Evolutionary conservation across 2,797 vertebrate genomes (phyloP).

Genomic region (Enoplosus armatus): DNA sequence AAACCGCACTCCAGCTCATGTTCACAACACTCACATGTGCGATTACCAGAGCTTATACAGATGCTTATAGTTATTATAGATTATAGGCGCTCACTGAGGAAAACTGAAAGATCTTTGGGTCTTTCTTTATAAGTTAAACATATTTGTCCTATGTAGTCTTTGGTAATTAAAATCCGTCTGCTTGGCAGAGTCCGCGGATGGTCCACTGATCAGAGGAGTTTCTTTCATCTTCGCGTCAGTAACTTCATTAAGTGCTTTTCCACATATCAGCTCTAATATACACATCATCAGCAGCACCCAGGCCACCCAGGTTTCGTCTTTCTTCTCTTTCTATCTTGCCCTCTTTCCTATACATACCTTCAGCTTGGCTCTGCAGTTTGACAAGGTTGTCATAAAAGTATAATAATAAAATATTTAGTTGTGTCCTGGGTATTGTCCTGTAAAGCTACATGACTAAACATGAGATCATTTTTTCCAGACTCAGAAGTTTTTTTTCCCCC

Average conservation of each 20-base stretch:
- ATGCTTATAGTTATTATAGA: neutral
- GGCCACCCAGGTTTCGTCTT: slow-evolving; percentile 63
- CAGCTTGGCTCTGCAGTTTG: slow-evolving; percentile 38
- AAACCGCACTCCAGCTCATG: neutral
- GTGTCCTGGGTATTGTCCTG: slow-evolving; percentile 74
- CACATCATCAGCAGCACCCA: slow-evolving; percentile 44
- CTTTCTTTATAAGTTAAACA: slow-evolving; percentile 16
- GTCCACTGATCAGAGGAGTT: slow-evolving; percentile 31
- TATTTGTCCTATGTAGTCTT: slow-evolving; percentile 28
- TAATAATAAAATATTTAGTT: slow-evolving; percentile 70
- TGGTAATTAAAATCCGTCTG: slow-evolving; percentile 25
- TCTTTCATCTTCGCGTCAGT: slow-evolving; percentile 40
- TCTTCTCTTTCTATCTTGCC: neutral
- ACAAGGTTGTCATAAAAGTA: slow-evolving; percentile 66
- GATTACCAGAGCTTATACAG: neutral
- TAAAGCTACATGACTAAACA: slow-evolving; percentile 65
- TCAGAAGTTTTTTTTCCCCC: slow-evolving; percentile 34
- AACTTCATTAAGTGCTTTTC: slow-evolving; percentile 64
- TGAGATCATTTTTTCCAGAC: slow-evolving; percentile 78
- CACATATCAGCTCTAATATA: slow-evolving; percentile 55
- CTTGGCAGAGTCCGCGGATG: slow-evolving; percentile 17
- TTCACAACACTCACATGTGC: neutral
- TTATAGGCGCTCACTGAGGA: neutral
- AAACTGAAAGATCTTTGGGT: slow-evolving; percentile 7
- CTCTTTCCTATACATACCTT: slow-evolving; percentile 33